Conservation (phyloP, 23 tunicate genomes). For the Corella eumyota region DNA sequence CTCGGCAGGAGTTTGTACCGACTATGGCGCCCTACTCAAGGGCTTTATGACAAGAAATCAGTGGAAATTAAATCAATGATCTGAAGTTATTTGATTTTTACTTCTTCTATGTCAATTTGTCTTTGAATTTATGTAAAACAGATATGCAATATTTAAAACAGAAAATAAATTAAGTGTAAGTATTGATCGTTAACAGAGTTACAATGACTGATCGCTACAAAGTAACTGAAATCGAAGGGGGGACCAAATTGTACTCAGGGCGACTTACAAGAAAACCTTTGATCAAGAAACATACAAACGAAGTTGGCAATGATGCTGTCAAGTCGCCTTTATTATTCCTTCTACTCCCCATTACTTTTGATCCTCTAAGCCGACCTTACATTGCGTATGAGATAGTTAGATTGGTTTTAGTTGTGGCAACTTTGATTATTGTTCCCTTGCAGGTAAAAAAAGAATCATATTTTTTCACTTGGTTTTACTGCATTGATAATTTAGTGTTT, state of each 20-base stretch:
- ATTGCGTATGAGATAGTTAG: slow-evolving; percentile 37
- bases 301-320: neutral
- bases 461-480: too few relatives aligned
- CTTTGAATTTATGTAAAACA: too few relatives aligned
- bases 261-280: slow-evolving; percentile 1
- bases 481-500: too few relatives aligned
- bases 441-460: slow-evolving; percentile 26
- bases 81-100: too few relatives aligned
- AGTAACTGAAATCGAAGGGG: slow-evolving; percentile 34
- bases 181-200: too few relatives aligned
- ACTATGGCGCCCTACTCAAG: too few relatives aligned
- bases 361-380: slow-evolving; percentile 42
- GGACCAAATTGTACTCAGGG: slow-evolving; percentile 31
- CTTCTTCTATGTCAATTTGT: too few relatives aligned
- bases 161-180: too few relatives aligned
- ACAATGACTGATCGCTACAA: slow-evolving; percentile 37
- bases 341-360: slow-evolving; percentile 60
- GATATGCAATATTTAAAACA: too few relatives aligned
- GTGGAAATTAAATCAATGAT: too few relatives aligned
- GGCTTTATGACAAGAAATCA: too few relatives aligned
- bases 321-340: neutral
- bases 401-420: slow-evolving; percentile 17
- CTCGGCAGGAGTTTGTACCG: too few relatives aligned
- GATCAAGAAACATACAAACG: slow-evolving; percentile 6
- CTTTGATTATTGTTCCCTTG: slow-evolving; percentile 54